phyloP scores from a whole-genome alignment of 2,797 vertebrate genomes.

The Poeciliopsis gracilis region DNA sequence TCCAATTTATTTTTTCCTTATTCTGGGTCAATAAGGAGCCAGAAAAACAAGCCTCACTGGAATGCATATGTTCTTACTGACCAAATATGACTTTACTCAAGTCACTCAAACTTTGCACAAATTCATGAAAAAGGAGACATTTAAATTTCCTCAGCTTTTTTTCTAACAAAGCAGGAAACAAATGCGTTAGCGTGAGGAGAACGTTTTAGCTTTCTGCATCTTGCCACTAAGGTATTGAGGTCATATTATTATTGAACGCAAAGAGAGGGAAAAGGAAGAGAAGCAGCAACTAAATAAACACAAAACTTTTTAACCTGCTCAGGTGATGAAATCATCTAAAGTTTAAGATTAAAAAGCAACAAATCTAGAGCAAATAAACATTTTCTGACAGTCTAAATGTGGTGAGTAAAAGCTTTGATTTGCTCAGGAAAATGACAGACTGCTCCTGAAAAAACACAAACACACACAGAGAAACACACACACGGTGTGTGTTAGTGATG shows the following conservation, averaged over 20 bases:
- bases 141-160: not conserved
- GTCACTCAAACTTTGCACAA: not conserved
- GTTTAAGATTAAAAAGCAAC: not conserved
- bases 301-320: not conserved
- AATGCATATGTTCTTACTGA: not conserved
- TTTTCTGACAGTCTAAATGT: not conserved
- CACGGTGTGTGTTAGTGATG: slow-evolving; percentile 11
- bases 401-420: slow-evolving; percentile 3
- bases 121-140: not conserved
- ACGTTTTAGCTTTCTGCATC: not conserved
- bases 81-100: not conserved
- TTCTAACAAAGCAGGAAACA: not conserved
- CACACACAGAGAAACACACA: too few species aligned
- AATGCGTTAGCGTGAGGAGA: not conserved
- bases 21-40: too few species aligned
- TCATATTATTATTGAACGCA: not conserved
- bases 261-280: not conserved
- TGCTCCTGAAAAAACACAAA: not conserved
- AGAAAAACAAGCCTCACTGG: not conserved
- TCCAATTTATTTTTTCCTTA: too few species aligned
- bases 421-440: not conserved
- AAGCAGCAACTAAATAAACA: not conserved
- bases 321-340: not conserved
- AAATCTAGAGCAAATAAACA: not conserved
- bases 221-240: not conserved